phyloP scores from a whole-genome alignment of 2,888 invertebrate genomes.

The Fabriciana adippe region DNA sequence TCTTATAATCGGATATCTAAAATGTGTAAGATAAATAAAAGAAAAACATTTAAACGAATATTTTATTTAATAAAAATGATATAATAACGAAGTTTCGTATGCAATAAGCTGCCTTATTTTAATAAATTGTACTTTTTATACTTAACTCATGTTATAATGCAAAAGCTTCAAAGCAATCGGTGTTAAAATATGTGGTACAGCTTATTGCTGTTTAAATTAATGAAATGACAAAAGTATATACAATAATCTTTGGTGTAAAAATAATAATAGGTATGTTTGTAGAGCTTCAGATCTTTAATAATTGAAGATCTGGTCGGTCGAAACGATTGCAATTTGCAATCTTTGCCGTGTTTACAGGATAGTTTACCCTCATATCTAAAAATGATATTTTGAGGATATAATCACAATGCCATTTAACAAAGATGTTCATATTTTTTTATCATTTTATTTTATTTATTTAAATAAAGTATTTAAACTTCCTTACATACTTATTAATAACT shows the following conservation, averaged over 20 bases:
- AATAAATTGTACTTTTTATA: slow-evolving; percentile 53
- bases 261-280: slow-evolving; percentile 50
- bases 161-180: slow-evolving; percentile 72
- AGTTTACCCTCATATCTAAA: slow-evolving; percentile 65
- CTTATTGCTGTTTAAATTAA: slow-evolving; percentile 53
- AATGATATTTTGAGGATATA: slow-evolving; percentile 58
- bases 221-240: slow-evolving; percentile 69
- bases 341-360: slow-evolving; percentile 79
- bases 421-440: slow-evolving; percentile 45
- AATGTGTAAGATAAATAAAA: slow-evolving; percentile 48
- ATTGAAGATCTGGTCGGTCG: slow-evolving; percentile 79
- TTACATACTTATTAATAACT: slow-evolving; percentile 59
- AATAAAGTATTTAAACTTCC: slow-evolving; percentile 46
- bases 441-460: slow-evolving; percentile 47
- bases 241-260: slow-evolving; percentile 71
- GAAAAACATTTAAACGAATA: slow-evolving; percentile 46
- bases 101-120: slow-evolving; percentile 76
- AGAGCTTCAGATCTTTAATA: slow-evolving; percentile 74
- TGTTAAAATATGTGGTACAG: slow-evolving; percentile 68
- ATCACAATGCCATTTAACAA: slow-evolving; percentile 73
- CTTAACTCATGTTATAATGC: slow-evolving; percentile 66
- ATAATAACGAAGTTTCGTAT: slow-evolving; percentile 64
- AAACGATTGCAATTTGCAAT: slow-evolving; percentile 77
- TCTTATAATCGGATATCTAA: slow-evolving; percentile 18
- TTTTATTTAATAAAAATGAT: slow-evolving; percentile 73